Conservation (phyloP, 1,140 invertebrate genomes). For the Heterodera carotae region DNA sequence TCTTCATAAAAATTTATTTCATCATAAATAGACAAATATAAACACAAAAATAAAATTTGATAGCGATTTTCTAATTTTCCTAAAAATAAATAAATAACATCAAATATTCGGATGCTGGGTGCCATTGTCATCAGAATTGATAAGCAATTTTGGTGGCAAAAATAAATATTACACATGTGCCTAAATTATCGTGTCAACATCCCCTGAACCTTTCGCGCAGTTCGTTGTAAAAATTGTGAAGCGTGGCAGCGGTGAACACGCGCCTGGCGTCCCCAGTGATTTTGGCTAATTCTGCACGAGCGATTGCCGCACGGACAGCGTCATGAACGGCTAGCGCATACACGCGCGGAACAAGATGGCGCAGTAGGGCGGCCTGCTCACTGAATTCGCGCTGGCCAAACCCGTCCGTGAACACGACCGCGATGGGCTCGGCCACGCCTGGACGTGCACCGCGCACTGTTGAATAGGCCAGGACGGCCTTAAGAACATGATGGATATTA, state of each 20-base stretch:
- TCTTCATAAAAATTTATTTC: too few species aligned
- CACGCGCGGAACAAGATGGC: constrained; percentile 39
- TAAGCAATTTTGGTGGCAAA: not conserved
- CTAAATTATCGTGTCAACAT: constrained; percentile 28
- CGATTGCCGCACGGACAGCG: constrained; percentile 21
- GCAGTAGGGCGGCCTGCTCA: constrained; percentile 40
- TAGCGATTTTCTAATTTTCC: too few species aligned
- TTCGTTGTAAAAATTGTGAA: constrained; percentile 17
- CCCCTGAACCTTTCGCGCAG: constrained; percentile 26
- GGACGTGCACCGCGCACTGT: constrained; percentile 44
- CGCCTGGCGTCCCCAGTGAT: constrained; percentile 37
- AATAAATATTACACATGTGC: too few species aligned
- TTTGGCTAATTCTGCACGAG: constrained; percentile 11
- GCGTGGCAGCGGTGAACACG: constrained; percentile 33
- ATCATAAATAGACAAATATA: too few species aligned
- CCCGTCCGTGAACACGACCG: constrained; percentile 50
- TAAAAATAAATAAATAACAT: too few species aligned
- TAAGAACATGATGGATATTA: too few species aligned
- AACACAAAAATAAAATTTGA: not conserved
- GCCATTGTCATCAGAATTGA: too few species aligned
- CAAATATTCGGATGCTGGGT: too few species aligned
- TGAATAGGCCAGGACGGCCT: constrained; percentile 44
- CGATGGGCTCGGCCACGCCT: constrained; percentile 36
- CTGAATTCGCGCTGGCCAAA: constrained; percentile 44
- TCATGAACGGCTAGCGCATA: constrained; percentile 49